A percentile compares a stretch with the other conserved stretches of the same genome.
Evolutionary conservation across 2,113 vertebrate genomes (phyloP).

Genomic region (Hypomesus transpacificus): DNA sequence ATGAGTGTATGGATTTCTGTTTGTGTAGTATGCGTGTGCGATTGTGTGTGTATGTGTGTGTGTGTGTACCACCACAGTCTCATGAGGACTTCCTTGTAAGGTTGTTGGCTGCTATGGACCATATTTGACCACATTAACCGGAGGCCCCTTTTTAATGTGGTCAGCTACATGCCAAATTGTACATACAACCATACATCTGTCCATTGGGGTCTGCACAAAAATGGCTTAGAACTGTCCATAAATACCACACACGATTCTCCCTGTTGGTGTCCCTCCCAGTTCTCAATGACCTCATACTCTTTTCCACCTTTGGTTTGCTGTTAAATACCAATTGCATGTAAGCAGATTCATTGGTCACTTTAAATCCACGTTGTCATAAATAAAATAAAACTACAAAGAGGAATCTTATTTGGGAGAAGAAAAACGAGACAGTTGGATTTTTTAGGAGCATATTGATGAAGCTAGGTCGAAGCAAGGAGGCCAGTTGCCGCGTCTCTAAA

Average conservation of each 20-base stretch:
- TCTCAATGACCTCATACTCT: conserved; percentile 44
- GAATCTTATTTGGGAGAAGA: neutral
- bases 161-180: conserved; percentile 50
- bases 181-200: conserved; percentile 43
- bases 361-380: neutral
- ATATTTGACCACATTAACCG: conserved; percentile 54
- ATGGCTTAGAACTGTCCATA: conserved; percentile 38
- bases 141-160: conserved; percentile 65
- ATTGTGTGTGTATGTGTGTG: neutral
- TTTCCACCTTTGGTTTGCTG: conserved; percentile 22
- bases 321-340: conserved; percentile 20
- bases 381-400: no score
- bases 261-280: conserved; percentile 17
- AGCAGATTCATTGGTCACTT: conserved; percentile 12
- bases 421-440: neutral
- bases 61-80: conserved; percentile 49
- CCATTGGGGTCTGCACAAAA: conserved; percentile 42
- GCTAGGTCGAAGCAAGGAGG: conserved; percentile 24
- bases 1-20: neutral
- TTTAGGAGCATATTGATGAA: conserved; percentile 69
- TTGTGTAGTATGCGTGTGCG: neutral
- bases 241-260: conserved; percentile 50
- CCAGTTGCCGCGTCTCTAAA: conserved; percentile 69
- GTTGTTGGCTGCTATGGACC: conserved; percentile 50
- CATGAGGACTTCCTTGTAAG: conserved; percentile 54